A percentile compares a stretch with the other conserved stretches of the same genome.
Conservation (phyloP, 2,113 vertebrate species). For the Illadopsis cleaveri region DNA sequence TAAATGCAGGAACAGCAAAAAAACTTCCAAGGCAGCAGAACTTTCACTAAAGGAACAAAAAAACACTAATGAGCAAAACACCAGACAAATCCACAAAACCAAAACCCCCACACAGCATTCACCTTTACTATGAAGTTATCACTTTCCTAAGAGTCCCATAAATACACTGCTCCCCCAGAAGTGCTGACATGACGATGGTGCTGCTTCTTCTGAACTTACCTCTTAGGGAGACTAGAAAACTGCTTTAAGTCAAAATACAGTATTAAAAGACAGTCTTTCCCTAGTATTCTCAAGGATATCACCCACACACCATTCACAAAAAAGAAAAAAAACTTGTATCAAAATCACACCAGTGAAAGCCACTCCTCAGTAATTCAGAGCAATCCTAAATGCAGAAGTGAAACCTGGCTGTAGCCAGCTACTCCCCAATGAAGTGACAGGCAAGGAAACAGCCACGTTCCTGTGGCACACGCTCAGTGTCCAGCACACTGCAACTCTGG, state of each 20-base stretch:
- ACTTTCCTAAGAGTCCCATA: background rate
- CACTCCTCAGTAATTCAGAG: background rate
- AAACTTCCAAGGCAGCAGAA: background rate
- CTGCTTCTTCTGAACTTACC: background rate
- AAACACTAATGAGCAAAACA: background rate
- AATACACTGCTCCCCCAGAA: background rate
- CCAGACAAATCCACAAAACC: background rate
- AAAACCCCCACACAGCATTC: background rate
- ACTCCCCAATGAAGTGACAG: background rate
- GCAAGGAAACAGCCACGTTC: background rate
- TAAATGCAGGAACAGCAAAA: background rate
- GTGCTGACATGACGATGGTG: background rate
- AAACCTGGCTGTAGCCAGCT: background rate
- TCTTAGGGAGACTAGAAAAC: background rate
- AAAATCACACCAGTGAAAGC: background rate
- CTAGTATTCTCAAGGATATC: background rate
- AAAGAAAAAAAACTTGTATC: background rate
- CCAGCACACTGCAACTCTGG: fast-evolving
- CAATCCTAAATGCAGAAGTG: background rate
- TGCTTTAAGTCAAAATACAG: background rate
- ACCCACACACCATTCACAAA: fast-evolving
- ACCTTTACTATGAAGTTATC: background rate
- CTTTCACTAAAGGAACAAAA: background rate
- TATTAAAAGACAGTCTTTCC: background rate
- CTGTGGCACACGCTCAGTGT: background rate